Conservation (phyloP, 2,113 vertebrate genomes). For the Microtus richardsoni region DNA sequence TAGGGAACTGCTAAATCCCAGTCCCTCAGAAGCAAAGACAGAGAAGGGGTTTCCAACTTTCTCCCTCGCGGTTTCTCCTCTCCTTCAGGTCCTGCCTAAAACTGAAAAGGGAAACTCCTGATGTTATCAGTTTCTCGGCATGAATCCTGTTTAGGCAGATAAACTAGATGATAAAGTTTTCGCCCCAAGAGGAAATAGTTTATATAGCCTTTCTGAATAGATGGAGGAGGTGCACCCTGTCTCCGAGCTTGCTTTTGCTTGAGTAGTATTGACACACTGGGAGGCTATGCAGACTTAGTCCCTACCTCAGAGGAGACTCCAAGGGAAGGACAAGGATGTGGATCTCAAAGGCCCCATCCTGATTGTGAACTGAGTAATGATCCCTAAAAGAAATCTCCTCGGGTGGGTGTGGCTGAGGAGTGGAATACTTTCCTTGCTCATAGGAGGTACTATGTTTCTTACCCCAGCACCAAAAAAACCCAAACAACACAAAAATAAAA, state of each 20-base stretch:
- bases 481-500: not conserved
- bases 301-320: constrained; percentile 15
- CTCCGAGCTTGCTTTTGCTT: not conserved
- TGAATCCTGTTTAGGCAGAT: constrained; percentile 17
- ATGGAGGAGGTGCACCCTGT: not conserved
- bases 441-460: not conserved
- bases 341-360: not conserved
- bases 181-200: not conserved
- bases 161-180: constrained; percentile 41
- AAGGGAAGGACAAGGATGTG: constrained; percentile 7
- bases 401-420: not conserved
- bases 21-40: not conserved
- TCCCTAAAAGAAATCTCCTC: not conserved
- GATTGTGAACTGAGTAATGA: not conserved
- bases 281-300: not conserved
- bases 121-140: constrained; percentile 1
- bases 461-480: not conserved
- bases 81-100: not conserved
- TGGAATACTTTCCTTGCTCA: not conserved
- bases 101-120: not conserved
- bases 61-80: not conserved
- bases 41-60: not conserved
- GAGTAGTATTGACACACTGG: not conserved
- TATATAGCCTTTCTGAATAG: not conserved
- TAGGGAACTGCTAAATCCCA: not conserved